Evolutionary conservation across 2,888 invertebrate genomes (phyloP), one percentile per base, ranked within the genome.

Genomic region (Ceratothoa steindachneri): DNA sequence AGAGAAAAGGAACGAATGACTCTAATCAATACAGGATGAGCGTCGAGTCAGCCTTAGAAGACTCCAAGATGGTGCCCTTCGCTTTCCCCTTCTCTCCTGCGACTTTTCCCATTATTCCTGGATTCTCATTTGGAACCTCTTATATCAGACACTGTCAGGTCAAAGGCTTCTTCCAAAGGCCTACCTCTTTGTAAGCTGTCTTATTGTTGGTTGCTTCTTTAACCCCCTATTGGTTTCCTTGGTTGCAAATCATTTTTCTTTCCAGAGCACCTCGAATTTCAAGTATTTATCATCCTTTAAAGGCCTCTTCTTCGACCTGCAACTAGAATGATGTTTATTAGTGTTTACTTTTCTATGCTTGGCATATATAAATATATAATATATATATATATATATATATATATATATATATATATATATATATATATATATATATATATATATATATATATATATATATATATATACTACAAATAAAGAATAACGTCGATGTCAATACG

Each of bases 1-100:
- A 55, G 19, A 5, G 55, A 55, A 55, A 55, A 55, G 55, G 55
- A 55, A 22, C 19, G 55, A 55, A 55, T 22, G 55, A 55, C 7
- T 55, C 19, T 55, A 55, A 55, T 55, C 55, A 55, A 55, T 55
- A 55, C 55, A 7, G 7, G 55, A 55, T 55, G 55, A 55, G 24
- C 19, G 19, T 5, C 7, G 55, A 55, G 55, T 5, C 19, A 55
- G 19, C 55, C 55, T 55, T 5, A 7, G 7, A 55, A 55, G 55
- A 22, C 41, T 41, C 41, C 41, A 41, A 41, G 41, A 41, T 15
- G 41, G 15, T 41, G 41, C 41, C 41, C 41, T 41, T 15, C 5
- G 41, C 5, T 41, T 41, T 41, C 41, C 41, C 41, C 41, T n/a
- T n/a, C n/a, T n/a, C n/a, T n/a, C n/a, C n/a, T n/a, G n/a, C n/a